These are phyloP conservation scores for Euplagia quadripunctaria DNA, from an alignment of 2,888 invertebrate genomes.

Conservation along the genomic window DNA sequence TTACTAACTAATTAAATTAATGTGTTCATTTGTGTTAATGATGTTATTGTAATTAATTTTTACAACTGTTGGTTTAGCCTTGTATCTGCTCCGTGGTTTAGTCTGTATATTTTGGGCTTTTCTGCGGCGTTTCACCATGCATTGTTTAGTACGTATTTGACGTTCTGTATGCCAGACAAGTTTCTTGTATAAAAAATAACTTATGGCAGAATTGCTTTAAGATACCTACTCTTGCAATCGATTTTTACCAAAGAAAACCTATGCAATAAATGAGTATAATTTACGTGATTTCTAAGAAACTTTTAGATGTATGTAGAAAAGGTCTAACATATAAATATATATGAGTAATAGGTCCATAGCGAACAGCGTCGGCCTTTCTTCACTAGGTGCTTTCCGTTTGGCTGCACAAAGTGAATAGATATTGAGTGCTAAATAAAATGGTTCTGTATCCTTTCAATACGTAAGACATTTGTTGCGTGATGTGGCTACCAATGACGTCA, in stretches of 20 bases:
- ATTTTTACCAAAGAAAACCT: background rate
- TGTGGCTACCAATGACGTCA: background rate
- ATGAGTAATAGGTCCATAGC: background rate
- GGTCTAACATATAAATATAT: background rate
- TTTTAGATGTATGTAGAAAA: background rate
- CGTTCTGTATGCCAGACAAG: no score
- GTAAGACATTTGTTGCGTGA: background rate
- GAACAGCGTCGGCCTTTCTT: background rate
- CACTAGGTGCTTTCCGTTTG: background rate
- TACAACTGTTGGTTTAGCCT: no score
- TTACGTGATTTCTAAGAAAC: constrained; percentile 1
- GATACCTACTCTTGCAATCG: background rate
- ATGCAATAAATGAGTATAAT: background rate
- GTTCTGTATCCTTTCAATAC: background rate
- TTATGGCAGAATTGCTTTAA: background rate
- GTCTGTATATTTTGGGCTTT: no score
- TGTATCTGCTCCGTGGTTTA: no score
- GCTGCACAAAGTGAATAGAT: constrained; percentile 3
- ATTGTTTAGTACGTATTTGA: no score
- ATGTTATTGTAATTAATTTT: no score
- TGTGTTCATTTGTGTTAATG: no score
- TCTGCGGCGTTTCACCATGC: no score
- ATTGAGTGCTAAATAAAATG: background rate
- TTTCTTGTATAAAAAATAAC: background rate
- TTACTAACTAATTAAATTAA: no score